phyloP scores from a whole-genome alignment of 2,113 vertebrate species.

The Ceyx cyanopectus region DNA sequence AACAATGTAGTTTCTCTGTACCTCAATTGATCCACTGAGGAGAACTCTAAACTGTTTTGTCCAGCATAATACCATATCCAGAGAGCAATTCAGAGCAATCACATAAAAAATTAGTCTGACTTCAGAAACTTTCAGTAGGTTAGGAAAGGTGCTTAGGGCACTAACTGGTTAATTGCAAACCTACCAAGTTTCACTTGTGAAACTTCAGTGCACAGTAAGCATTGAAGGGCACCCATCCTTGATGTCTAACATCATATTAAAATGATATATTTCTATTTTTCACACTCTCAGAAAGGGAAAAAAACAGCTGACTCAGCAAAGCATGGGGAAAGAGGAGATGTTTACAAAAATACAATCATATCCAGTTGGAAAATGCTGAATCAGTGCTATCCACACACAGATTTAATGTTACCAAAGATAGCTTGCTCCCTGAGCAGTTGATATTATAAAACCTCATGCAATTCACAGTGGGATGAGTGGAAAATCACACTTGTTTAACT shows the following conservation, averaged over 20 bases:
- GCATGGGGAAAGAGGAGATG: neutral
- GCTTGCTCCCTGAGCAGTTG: neutral
- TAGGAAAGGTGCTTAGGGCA: neutral
- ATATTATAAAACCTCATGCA: neutral
- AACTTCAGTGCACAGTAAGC: neutral
- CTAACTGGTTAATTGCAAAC: neutral
- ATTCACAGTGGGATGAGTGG: neutral
- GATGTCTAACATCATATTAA: neutral
- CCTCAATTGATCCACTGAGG: neutral
- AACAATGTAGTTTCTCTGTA: neutral
- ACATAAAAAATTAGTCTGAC: neutral
- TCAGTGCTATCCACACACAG: neutral
- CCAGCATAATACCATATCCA: neutral
- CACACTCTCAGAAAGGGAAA: neutral
- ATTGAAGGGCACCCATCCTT: neutral
- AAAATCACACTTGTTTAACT: conserved; percentile 20
- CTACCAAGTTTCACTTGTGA: neutral
- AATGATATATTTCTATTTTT: neutral
- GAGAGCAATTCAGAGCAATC: neutral
- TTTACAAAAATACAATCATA: neutral
- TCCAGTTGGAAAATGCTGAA: neutral
- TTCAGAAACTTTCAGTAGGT: neutral
- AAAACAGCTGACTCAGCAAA: neutral
- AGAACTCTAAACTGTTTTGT: neutral
- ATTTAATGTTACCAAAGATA: fast-evolving